Evolutionary conservation across 2,797 vertebrate species (phyloP).

Genomic region (Tangara arthus): DNA sequence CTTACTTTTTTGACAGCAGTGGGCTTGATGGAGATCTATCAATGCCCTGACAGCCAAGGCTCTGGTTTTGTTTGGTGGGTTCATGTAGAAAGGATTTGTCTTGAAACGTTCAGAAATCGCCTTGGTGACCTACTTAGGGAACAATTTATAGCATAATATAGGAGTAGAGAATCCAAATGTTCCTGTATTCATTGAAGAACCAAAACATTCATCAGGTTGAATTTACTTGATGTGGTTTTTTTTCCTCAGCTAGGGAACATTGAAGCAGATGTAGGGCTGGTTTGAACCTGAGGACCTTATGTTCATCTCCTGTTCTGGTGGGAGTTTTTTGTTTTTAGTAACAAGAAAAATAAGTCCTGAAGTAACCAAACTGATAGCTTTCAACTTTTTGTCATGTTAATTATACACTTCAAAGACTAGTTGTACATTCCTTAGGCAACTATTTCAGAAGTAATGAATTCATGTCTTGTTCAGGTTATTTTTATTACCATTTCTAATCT

Average conservation of each 20-base stretch:
- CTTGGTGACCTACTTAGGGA: constrained; percentile 59
- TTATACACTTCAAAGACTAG: constrained; percentile 41
- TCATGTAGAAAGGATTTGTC: background rate
- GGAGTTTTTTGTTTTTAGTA: background rate
- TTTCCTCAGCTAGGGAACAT: background rate
- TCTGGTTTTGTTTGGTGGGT: constrained; percentile 11
- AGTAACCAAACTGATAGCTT: constrained; percentile 39
- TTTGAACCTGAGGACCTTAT: constrained; percentile 34
- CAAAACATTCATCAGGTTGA: constrained; percentile 39
- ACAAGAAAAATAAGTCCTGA: constrained; percentile 28
- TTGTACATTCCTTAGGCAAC: constrained; percentile 40
- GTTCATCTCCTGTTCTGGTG: background rate
- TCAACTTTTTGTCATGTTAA: constrained; percentile 41
- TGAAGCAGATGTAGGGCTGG: background rate
- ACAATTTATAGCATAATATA: constrained; percentile 51
- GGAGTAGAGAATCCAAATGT: constrained; percentile 31
- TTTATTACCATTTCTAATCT: constrained; percentile 34
- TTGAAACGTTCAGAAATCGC: constrained; percentile 4
- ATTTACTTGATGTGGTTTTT: background rate
- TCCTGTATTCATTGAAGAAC: constrained; percentile 41
- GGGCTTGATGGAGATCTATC: constrained; percentile 66
- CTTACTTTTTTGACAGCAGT: constrained; percentile 61
- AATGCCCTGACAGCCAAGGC: constrained; percentile 26
- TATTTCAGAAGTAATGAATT: constrained; percentile 7
- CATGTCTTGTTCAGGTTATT: constrained; percentile 28